Evolutionary conservation across 2,797 vertebrate species (phyloP).

Genomic region (Paguma larvata): DNA sequence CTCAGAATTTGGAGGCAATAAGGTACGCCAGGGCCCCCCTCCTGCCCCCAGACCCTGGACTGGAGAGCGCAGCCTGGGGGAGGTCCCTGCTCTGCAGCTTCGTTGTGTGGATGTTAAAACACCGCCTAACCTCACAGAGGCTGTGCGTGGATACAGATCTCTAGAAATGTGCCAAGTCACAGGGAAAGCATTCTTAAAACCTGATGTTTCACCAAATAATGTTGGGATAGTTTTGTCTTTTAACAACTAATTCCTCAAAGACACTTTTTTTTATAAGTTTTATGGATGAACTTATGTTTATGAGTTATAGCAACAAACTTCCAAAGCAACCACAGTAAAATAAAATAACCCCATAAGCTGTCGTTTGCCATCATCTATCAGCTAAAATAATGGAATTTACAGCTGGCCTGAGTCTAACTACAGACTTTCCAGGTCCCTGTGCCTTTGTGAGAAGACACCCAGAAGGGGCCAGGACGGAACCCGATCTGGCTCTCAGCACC

Average conservation of each 20-base stretch:
- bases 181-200: background rate
- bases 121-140: background rate
- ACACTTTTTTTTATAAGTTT: background rate
- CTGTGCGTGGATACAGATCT: background rate
- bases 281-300: background rate
- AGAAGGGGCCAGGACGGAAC: background rate
- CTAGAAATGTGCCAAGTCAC: background rate
- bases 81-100: background rate
- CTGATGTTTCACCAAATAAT: background rate
- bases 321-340: background rate
- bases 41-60: rapidly evolving
- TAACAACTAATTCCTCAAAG: background rate
- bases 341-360: background rate
- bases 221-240: background rate
- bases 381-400: background rate
- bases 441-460: background rate
- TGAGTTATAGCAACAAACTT: background rate
- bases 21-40: background rate
- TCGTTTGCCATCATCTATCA: background rate
- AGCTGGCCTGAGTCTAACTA: background rate
- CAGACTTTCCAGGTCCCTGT: background rate
- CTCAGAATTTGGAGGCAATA: background rate
- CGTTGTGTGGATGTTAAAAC: background rate
- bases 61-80: background rate
- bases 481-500: background rate